These are phyloP conservation scores for Linyphia triangularis DNA, from an alignment of 2,888 invertebrate genomes.

Conservation along the genomic window DNA sequence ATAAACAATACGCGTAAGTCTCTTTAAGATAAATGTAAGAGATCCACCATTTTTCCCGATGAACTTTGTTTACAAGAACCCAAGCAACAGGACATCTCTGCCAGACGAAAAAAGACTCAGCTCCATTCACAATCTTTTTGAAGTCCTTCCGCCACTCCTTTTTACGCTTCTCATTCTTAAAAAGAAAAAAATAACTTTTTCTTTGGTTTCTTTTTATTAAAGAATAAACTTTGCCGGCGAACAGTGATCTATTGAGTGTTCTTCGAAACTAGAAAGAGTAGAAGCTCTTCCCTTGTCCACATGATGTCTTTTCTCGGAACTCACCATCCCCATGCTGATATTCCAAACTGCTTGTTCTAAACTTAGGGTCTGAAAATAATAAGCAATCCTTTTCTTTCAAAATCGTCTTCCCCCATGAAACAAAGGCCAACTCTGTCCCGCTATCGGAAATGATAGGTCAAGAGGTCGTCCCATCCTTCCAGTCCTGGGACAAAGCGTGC, in stretches of 20 bases:
- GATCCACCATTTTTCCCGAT: slow-evolving; percentile 1
- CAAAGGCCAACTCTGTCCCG: slow-evolving; percentile 69
- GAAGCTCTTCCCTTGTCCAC: slow-evolving; percentile 52
- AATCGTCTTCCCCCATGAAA: slow-evolving; percentile 34
- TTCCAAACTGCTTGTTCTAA: slow-evolving; percentile 61
- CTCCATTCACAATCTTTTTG: slow-evolving; percentile 44
- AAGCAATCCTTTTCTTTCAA: slow-evolving; percentile 49
- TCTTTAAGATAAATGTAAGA: background rate
- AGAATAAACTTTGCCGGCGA: slow-evolving; percentile 32
- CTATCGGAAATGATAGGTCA: slow-evolving; percentile 71
- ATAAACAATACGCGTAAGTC: slow-evolving; percentile 10
- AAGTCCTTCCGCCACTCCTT: slow-evolving; percentile 26
- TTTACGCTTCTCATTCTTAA: slow-evolving; percentile 38
- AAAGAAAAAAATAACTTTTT: background rate
- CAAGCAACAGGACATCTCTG: slow-evolving; percentile 11
- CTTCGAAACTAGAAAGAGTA: slow-evolving; percentile 43
- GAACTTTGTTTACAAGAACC: slow-evolving; percentile 21
- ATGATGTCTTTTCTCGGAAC: slow-evolving; percentile 50
- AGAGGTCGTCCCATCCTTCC: slow-evolving; percentile 61
- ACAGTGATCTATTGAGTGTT: slow-evolving; percentile 40
- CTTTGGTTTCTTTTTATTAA: background rate
- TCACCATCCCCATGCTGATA: slow-evolving; percentile 41
- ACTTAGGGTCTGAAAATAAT: slow-evolving; percentile 70
- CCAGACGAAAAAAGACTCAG: background rate
- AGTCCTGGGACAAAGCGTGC: slow-evolving; percentile 39